Percentiles rank a stretch among this genome's conserved stretches.
Evolutionary conservation across 2,113 vertebrate species (phyloP).

Genomic region (Platichthys flesus): DNA sequence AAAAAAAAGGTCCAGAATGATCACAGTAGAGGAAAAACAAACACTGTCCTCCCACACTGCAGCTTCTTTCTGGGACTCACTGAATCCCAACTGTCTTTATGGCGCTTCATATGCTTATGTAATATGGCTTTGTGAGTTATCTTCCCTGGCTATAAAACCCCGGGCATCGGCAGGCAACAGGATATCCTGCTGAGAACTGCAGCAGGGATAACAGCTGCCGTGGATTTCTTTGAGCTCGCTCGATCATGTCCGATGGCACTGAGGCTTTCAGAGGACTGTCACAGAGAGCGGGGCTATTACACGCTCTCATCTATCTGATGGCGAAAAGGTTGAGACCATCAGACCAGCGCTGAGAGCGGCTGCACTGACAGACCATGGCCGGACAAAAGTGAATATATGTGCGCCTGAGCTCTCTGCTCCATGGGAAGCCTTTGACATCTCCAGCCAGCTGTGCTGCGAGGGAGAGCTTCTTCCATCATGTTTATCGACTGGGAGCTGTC

Average conservation of each 20-base stretch:
- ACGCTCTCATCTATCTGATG: conserved; percentile 53
- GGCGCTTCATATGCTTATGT: conserved; percentile 21
- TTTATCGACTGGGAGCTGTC: conserved; percentile 57
- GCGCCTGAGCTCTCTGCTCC: conserved; percentile 39
- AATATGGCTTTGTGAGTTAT: conserved; percentile 44
- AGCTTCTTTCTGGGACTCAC: conserved; percentile 1
- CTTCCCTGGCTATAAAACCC: conserved; percentile 38
- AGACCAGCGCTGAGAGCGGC: conserved; percentile 43
- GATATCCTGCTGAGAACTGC: conserved; percentile 67
- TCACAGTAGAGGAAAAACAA: conserved; percentile 10
- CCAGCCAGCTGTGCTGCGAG: conserved; percentile 53
- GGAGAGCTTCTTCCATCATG: conserved; percentile 46
- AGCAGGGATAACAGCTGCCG: conserved; percentile 50
- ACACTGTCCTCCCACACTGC: background rate
- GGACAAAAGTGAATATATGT: conserved; percentile 58
- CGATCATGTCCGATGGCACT: conserved; percentile 52
- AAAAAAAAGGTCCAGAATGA: background rate
- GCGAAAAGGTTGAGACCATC: conserved; percentile 57
- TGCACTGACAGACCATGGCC: conserved; percentile 28
- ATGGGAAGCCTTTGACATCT: conserved; percentile 67
- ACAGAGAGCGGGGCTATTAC: conserved; percentile 62
- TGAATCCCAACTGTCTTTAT: conserved; percentile 15
- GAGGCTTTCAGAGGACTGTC: conserved; percentile 62
- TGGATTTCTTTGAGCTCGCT: conserved; percentile 48
- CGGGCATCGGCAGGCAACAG: conserved; percentile 50